Conservation (phyloP, 2,888 invertebrate species). For the Rhogogaster chlorosoma region DNA sequence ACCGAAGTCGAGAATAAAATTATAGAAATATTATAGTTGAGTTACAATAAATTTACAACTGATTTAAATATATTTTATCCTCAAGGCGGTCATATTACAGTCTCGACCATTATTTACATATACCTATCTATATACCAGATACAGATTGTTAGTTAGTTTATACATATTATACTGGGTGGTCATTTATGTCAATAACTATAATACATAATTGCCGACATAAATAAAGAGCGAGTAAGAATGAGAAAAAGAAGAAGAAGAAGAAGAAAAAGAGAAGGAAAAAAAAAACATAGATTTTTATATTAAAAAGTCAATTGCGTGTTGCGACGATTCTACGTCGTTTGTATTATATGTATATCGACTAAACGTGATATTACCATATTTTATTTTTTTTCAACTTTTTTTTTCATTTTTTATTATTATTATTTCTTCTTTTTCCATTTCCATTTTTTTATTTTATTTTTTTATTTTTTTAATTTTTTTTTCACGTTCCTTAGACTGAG, state of each 20-base stretch:
- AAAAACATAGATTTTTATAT: neutral
- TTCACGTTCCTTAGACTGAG: conserved; percentile 40
- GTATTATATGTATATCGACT: conserved; percentile 6
- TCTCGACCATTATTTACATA: neutral
- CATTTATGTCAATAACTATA: neutral
- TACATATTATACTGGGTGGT: neutral
- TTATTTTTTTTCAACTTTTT: neutral
- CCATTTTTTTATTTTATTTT: neutral
- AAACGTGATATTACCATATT: conserved; percentile 35
- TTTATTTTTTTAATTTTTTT: neutral
- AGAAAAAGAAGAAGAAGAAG: neutral
- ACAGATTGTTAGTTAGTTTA: neutral
- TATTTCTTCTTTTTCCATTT: neutral
- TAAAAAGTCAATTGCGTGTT: neutral
- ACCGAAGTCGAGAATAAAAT: neutral
- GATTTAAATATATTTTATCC: conserved; percentile 29
- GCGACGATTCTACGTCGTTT: neutral
- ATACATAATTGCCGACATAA: neutral
- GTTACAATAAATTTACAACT: conserved; percentile 25
- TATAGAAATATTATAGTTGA: neutral
- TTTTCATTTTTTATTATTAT: neutral
- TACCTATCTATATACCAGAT: neutral
- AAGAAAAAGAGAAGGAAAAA: neutral
- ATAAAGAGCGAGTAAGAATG: no score
- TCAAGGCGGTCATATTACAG: neutral